These are phyloP conservation scores for Steinernema khuongi DNA, from an alignment of 1,140 invertebrate genomes.

Conservation along the genomic window DNA sequence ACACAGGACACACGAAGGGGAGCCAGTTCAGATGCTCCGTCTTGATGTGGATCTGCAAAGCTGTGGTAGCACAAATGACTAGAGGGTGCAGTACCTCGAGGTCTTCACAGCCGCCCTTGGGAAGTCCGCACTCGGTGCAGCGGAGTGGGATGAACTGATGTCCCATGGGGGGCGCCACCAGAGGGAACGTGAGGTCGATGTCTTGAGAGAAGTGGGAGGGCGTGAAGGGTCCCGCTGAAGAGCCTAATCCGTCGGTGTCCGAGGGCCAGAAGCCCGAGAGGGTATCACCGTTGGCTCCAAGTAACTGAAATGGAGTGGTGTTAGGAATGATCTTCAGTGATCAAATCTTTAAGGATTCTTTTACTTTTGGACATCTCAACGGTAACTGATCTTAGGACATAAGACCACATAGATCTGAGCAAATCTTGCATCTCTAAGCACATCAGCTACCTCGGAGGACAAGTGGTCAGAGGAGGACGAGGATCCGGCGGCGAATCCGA, in stretches of 20 bases:
- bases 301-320: neutral
- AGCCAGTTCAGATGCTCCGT: slow-evolving; percentile 19
- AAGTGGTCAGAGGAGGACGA: neutral
- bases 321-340: too few relatives aligned
- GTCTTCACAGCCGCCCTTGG: neutral
- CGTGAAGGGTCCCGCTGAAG: neutral
- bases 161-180: neutral
- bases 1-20: slow-evolving; percentile 9
- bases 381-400: too few relatives aligned
- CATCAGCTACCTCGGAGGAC: neutral
- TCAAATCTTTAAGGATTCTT: too few relatives aligned
- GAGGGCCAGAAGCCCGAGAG: neutral
- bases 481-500: slow-evolving; percentile 1
- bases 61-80: neutral
- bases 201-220: neutral
- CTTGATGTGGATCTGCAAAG: slow-evolving; percentile 18
- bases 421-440: too few relatives aligned
- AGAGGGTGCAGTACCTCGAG: neutral
- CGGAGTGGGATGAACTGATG: slow-evolving; percentile 4
- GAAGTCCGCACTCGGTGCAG: neutral
- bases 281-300: neutral
- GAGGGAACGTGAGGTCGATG: neutral
- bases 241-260: neutral
- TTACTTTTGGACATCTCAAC: too few relatives aligned
- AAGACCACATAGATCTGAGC: too few relatives aligned